Percentiles rank a stretch among this genome's conserved stretches.
Evolutionary conservation across 2,888 invertebrate species (phyloP).

Genomic region (Drosophila picticornis): DNA sequence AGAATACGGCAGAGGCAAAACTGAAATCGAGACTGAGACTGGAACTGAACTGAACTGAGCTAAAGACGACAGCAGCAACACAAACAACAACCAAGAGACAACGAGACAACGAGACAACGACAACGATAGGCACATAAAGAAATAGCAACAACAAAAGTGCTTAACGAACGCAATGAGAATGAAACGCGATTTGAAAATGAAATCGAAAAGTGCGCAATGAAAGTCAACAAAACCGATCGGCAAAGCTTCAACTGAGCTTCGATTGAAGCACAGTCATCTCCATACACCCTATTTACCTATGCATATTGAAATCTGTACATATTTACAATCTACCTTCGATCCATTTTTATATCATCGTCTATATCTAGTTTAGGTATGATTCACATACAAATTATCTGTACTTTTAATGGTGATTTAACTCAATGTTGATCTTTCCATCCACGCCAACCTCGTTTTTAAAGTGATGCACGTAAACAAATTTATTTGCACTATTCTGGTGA

Average conservation of each 20-base stretch:
- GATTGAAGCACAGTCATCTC: slow-evolving; percentile 5
- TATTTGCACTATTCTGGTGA: slow-evolving; percentile 1
- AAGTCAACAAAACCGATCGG: slow-evolving; percentile 27
- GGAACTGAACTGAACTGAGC: slow-evolving; percentile 27
- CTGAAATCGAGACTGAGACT: slow-evolving; percentile 18
- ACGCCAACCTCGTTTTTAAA: slow-evolving; percentile 2
- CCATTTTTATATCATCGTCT: neutral
- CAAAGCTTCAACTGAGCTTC: slow-evolving; percentile 9
- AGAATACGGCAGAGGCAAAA: slow-evolving; percentile 49
- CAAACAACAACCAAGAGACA: slow-evolving; percentile 1
- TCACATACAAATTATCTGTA: neutral
- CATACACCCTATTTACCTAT: slow-evolving; percentile 11
- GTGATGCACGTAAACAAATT: slow-evolving; percentile 12
- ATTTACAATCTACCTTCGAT: neutral
- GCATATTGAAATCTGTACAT: neutral
- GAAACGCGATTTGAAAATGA: slow-evolving; percentile 55
- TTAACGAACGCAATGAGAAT: slow-evolving; percentile 53
- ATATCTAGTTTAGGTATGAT: neutral
- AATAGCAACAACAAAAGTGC: slow-evolving; percentile 18
- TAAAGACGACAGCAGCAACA: slow-evolving; percentile 13
- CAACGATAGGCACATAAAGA: slow-evolving; percentile 6
- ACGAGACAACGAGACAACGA: slow-evolving; percentile 7
- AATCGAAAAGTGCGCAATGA: slow-evolving; percentile 39
- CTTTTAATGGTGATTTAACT: slow-evolving; percentile 3
- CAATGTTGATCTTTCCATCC: neutral